Evolutionary conservation across 2,888 invertebrate species (phyloP).

Genomic region (Polydrusus tereticollis): DNA sequence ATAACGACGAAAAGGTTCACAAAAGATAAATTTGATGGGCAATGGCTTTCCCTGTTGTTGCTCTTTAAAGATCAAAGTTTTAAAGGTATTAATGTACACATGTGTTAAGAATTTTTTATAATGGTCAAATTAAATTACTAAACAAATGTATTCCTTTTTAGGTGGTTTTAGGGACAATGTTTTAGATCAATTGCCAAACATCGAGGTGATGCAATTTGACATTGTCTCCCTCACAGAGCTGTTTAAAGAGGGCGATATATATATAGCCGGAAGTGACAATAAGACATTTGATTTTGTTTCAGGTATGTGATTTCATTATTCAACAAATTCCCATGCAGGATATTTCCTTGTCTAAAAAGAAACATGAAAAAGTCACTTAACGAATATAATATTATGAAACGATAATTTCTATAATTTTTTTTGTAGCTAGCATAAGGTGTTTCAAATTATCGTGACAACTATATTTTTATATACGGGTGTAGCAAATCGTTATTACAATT

Average conservation of each 20-base stretch:
- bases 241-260: conserved; percentile 68
- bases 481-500: no score
- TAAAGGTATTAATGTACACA: conserved; percentile 42
- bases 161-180: conserved; percentile 69
- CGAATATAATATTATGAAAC: no score
- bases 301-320: conserved; percentile 16
- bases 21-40: conserved; percentile 69
- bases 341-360: no score
- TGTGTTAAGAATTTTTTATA: no score
- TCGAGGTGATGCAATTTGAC: conserved; percentile 68
- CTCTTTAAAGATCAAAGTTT: conserved; percentile 66
- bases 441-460: no score
- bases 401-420: no score
- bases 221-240: conserved; percentile 67
- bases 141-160: no score
- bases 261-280: conserved; percentile 68
- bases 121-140: no score
- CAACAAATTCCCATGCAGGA: no score
- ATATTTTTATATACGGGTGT: no score
- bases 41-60: conserved; percentile 76
- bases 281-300: conserved; percentile 61
- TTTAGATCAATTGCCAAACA: conserved; percentile 69
- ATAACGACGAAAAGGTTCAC: conserved; percentile 69
- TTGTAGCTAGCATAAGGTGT: no score
- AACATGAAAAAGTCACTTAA: no score